Conservation (phyloP, 2,113 vertebrate genomes). For the Canis aureus region DNA sequence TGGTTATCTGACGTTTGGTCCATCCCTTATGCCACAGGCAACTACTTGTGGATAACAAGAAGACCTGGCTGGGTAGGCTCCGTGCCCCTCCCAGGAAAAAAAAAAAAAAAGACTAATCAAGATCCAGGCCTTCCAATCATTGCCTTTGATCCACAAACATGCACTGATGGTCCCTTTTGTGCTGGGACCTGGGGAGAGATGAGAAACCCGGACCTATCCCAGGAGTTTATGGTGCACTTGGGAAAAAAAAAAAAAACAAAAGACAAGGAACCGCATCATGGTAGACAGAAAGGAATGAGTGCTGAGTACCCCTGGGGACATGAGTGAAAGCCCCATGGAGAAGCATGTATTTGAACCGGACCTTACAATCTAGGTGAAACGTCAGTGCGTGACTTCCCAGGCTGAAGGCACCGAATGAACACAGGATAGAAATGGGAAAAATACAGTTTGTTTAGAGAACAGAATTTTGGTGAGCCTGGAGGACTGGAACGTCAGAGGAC, state of each 20-base stretch:
- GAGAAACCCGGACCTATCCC: background rate
- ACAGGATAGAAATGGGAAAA: background rate
- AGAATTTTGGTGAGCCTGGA: background rate
- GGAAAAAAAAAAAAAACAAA: background rate
- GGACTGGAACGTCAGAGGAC: background rate
- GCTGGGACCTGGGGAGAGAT: background rate
- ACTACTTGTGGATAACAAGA: background rate
- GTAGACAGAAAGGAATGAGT: background rate
- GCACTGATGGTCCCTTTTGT: background rate
- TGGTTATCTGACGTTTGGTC: background rate
- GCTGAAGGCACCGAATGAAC: background rate
- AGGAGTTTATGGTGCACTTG: background rate
- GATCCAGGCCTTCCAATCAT: background rate
- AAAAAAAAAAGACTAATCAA: background rate
- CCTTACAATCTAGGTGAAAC: background rate
- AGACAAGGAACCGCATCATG: background rate
- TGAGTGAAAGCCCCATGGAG: background rate
- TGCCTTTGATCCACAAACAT: background rate
- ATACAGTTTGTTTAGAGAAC: background rate
- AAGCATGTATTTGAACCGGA: background rate
- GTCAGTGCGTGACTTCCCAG: background rate
- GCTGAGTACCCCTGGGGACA: background rate
- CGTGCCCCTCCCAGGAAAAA: background rate
- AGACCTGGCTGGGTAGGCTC: background rate
- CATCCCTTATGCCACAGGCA: background rate